A percentile compares a stretch with the other conserved stretches of the same genome.
phyloP scores from a whole-genome alignment of 1,140 invertebrate species.

The Stegodyphus mimosarum region DNA sequence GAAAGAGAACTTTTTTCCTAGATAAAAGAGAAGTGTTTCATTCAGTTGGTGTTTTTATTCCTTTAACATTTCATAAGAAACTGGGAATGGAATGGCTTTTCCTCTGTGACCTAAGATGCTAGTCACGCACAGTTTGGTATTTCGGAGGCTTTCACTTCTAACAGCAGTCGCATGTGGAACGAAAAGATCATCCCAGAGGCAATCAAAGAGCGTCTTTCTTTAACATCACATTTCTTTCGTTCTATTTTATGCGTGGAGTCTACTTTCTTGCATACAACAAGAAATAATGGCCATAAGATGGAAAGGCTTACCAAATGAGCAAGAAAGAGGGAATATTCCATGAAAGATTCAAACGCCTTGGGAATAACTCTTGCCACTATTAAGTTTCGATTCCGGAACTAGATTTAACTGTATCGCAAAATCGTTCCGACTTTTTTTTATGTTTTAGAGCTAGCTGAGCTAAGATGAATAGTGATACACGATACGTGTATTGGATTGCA shows the following conservation, averaged over 20 bases:
- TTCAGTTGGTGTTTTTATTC: too few species aligned
- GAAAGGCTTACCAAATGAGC: not conserved
- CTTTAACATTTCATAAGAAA: too few species aligned
- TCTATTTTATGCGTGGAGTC: not conserved
- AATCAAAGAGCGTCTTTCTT: constrained; percentile 22
- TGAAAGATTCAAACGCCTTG: constrained; percentile 22
- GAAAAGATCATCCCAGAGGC: constrained; percentile 10
- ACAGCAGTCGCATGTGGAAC: not conserved
- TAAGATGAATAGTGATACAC: too few species aligned
- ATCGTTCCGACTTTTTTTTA: constrained; percentile 8
- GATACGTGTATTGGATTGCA: too few species aligned
- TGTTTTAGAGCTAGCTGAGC: too few species aligned
- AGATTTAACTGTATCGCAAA: not conserved
- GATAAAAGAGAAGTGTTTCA: too few species aligned
- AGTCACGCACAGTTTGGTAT: not conserved
- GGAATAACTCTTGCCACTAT: constrained; percentile 17
- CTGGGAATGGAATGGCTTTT: too few species aligned
- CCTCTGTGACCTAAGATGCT: too few species aligned
- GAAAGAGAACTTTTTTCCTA: too few species aligned
- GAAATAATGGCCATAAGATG: constrained; percentile 8
- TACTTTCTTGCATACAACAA: constrained; percentile 9
- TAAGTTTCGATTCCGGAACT: constrained; percentile 18
- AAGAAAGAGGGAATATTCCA: constrained; percentile 14
- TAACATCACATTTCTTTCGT: constrained; percentile 2
- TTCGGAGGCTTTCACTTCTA: not conserved